Percentiles rank a stretch among this genome's conserved stretches.
phyloP scores from a whole-genome alignment of 2,888 invertebrate genomes.

The Folsomia candida region DNA sequence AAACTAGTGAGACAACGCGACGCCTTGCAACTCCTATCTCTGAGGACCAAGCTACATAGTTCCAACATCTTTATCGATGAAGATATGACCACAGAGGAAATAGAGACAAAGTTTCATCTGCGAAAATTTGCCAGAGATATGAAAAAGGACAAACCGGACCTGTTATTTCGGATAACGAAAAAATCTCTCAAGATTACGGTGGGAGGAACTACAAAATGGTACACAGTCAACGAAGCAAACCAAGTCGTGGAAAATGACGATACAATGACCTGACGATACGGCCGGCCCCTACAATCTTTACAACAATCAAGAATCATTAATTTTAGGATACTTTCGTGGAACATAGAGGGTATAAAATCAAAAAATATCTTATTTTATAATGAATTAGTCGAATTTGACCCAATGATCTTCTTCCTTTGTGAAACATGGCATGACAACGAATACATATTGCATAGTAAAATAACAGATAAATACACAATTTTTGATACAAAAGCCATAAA shows the following conservation, averaged over 20 bases:
- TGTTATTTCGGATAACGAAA: not conserved
- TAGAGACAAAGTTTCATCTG: not conserved
- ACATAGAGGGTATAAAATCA: too few relatives aligned
- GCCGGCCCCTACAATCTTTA: not conserved
- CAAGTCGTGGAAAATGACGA: not conserved
- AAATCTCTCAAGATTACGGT: not conserved
- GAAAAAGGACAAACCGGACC: not conserved
- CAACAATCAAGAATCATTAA: too few relatives aligned
- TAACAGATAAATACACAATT: too few relatives aligned
- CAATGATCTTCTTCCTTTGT: too few relatives aligned
- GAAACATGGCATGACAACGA: too few relatives aligned
- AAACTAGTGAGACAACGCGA: not conserved
- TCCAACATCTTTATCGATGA: constrained; percentile 18
- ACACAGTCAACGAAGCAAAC: not conserved
- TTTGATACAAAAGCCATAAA: too few relatives aligned
- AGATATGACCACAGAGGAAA: constrained; percentile 12
- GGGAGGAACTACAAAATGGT: not conserved
- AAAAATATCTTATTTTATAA: too few relatives aligned
- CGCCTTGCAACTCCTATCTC: not conserved
- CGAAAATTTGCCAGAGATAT: not conserved
- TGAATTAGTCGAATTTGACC: too few relatives aligned
- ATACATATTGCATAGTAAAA: too few relatives aligned
- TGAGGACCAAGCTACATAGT: not conserved
- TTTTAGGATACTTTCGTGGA: too few relatives aligned
- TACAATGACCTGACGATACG: not conserved